Evolutionary conservation across 2,888 invertebrate genomes (phyloP).

Genomic region (Callyntrura guangdongensis): DNA sequence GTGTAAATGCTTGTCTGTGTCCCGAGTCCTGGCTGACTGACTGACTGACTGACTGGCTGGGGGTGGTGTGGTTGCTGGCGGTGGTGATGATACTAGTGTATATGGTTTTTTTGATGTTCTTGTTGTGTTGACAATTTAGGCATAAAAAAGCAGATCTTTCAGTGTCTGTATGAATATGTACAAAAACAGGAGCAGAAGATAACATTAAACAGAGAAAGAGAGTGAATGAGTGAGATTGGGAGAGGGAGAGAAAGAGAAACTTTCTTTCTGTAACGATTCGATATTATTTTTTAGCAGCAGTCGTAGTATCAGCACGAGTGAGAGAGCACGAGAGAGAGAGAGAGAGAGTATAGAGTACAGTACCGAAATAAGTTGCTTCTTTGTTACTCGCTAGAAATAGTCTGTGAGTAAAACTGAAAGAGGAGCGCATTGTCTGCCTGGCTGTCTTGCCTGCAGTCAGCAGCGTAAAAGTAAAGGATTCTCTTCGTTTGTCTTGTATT

Average conservation of each 20-base stretch:
- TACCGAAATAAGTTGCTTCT: conserved; percentile 67
- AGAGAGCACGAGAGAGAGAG: conserved; percentile 40
- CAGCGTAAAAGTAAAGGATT: conserved; percentile 79
- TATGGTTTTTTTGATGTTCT: conserved; percentile 11
- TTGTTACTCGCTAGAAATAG: conserved; percentile 75
- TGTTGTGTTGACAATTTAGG: conserved; percentile 41
- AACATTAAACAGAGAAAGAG: conserved; percentile 48
- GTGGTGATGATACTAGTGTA: conserved; percentile 2
- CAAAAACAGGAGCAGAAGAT: conserved; percentile 51
- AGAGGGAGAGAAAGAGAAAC: neutral
- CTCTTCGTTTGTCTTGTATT: conserved; percentile 26
- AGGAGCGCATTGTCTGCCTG: conserved; percentile 81
- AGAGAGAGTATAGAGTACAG: conserved; percentile 10
- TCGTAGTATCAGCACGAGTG: conserved; percentile 18
- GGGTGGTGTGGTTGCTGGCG: neutral
- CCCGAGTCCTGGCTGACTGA: neutral
- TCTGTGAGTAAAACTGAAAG: conserved; percentile 64
- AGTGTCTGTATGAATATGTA: neutral
- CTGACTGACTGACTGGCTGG: conserved; percentile 6
- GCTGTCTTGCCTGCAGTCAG: conserved; percentile 72
- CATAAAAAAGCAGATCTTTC: conserved; percentile 7
- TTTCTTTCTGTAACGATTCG: neutral
- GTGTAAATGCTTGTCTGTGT: conserved; percentile 35
- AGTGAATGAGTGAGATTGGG: too few relatives aligned
- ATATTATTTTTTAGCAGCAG: neutral